These are phyloP conservation scores for Ceratosolen solmsi DNA, from an alignment of 1,140 invertebrate species.

Conservation along the genomic window DNA sequence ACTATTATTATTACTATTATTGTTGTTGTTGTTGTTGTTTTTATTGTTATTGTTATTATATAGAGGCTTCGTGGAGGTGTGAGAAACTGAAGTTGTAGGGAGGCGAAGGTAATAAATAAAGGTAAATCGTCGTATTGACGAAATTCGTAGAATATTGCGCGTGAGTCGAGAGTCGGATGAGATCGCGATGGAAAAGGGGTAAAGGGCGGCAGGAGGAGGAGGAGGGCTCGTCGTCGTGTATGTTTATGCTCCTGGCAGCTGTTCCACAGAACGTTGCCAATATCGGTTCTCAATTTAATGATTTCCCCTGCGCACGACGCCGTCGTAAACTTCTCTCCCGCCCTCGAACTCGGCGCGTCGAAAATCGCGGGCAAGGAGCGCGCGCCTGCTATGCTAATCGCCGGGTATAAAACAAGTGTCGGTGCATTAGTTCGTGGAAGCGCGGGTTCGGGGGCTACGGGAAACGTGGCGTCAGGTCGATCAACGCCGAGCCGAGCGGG, in stretches of 20 bases:
- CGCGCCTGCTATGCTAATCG: slow-evolving; percentile 32
- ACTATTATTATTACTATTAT: too few relatives aligned
- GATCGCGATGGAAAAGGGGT: background rate
- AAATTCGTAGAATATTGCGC: background rate
- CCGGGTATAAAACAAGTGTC: slow-evolving; percentile 35
- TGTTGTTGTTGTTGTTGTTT: too few relatives aligned
- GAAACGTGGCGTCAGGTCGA: slow-evolving; percentile 21
- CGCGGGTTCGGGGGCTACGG: too few relatives aligned
- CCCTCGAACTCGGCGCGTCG: slow-evolving; percentile 7
- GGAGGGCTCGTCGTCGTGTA: slow-evolving; percentile 59
- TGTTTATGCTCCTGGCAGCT: slow-evolving; percentile 72
- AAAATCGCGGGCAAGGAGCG: slow-evolving; percentile 22
- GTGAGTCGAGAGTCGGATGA: background rate
- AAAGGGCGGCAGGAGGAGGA: background rate
- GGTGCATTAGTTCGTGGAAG: slow-evolving; percentile 34
- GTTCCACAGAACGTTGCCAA: slow-evolving; percentile 68
- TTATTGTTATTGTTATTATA: too few relatives aligned
- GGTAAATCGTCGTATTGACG: background rate
- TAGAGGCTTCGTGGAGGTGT: too few relatives aligned
- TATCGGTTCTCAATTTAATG: slow-evolving; percentile 72
- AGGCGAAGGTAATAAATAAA: background rate
- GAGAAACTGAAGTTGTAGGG: too few relatives aligned
- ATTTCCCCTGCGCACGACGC: slow-evolving; percentile 54
- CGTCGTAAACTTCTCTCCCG: slow-evolving; percentile 57
- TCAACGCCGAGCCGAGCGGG: background rate